A percentile compares a stretch with the other conserved stretches of the same genome.
Evolutionary conservation across 2,888 invertebrate genomes (phyloP).

Genomic region (Alloscopus bannaensis): DNA sequence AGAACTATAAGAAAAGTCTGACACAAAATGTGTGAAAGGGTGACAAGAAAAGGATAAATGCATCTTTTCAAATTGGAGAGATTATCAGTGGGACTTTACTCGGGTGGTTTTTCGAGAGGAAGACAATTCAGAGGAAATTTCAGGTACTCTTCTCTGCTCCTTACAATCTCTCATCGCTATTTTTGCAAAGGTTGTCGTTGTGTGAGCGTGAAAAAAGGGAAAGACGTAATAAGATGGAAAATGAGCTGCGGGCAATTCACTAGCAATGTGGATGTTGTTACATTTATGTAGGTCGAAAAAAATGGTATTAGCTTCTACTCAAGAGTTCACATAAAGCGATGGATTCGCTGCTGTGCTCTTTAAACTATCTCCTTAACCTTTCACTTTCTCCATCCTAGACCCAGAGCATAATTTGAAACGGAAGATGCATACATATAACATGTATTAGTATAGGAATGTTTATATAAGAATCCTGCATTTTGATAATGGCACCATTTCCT

Average conservation of each 20-base stretch:
- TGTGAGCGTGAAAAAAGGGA: constrained; percentile 1
- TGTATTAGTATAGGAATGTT: too few species aligned
- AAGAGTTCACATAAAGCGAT: too few species aligned
- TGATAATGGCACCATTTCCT: constrained; percentile 3
- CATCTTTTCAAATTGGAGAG: neutral
- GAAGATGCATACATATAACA: too few species aligned
- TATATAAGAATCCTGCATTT: too few species aligned
- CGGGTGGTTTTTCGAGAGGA: neutral
- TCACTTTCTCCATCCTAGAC: too few species aligned
- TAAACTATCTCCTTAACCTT: too few species aligned
- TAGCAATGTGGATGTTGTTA: neutral
- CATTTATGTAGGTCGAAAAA: constrained; percentile 1
- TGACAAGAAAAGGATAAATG: constrained; percentile 26
- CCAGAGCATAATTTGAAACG: too few species aligned
- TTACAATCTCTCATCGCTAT: neutral
- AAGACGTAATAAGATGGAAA: constrained; percentile 40
- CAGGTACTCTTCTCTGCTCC: neutral
- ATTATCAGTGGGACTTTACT: neutral
- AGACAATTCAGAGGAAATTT: neutral
- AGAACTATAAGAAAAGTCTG: too few species aligned
- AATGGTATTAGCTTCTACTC: too few species aligned
- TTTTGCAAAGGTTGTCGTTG: neutral
- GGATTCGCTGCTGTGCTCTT: too few species aligned
- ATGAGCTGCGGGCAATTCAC: constrained; percentile 28
- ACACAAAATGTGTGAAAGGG: too few species aligned